Base-by-base conservation (phyloP, 2,888 invertebrate genomes). In the Pterostichus madidus region DNA sequence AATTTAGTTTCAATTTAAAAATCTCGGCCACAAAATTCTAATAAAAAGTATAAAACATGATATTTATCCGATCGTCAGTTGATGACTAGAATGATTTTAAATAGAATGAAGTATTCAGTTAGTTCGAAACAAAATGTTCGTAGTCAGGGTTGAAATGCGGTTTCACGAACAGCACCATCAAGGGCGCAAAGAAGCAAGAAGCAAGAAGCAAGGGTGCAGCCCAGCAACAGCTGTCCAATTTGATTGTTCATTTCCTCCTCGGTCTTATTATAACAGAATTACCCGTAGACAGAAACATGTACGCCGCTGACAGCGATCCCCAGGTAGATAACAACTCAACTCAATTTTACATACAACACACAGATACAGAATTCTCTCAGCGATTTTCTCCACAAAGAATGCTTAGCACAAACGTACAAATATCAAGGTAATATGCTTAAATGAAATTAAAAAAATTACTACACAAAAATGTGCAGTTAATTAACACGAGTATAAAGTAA, bases 221-320 rank as follows among this genome's bases (percentile, higher is more conserved):
- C 81, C 84, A 84, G 84, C 84, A 85, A 85, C 86, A 86, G 85
- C 86, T 86, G 86, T 86, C 85, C 84, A 84, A 83, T 85, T 85
- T 86, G 85, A 86, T 86, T 85, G 84, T 84, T 85, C 85, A 86
- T 85, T 86, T 86, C 86, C 86, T 86, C 83, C 84, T 84, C 78
- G 76, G 68, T 83, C 84, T 85, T 84, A 86, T 86, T 86, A 86
- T 84, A 84, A 84, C 84, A 85, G 85, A 85, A 86, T 86, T 86
- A 84, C 84, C 83, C 61, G 61, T 71, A 53, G 71, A 78, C 61
- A 78, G 78, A 78, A 35, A 78, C 71, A 80, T 80, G 80, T 71
- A 80, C 80, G 71, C 75, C 52, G n/a, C 75, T 75, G 75, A 75
- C 75, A 75, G 75, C n/a, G 75, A 75, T 75, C 75, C 24, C 39